Percentiles rank a stretch among this genome's conserved stretches.
These are phyloP conservation scores for Apaloderma vittatum DNA, from an alignment of 2,113 vertebrate species.

Conservation along the genomic window DNA sequence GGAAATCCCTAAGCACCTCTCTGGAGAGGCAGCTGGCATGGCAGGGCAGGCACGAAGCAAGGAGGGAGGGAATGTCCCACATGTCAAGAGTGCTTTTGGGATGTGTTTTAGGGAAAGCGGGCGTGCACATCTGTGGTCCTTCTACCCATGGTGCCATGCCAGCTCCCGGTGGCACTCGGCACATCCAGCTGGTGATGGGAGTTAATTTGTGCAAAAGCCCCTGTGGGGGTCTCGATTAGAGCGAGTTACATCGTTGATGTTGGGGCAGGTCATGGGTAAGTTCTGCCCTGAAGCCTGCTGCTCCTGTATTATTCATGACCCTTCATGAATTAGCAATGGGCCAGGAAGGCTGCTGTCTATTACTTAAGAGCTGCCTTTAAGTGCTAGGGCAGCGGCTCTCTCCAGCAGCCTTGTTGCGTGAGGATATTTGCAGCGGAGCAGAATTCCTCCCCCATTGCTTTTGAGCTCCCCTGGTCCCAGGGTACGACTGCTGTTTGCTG, in stretches of 20 bases:
- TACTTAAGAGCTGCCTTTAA: slow-evolving; percentile 13
- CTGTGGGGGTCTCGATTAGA: slow-evolving; percentile 50
- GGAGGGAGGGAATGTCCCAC: accelerated
- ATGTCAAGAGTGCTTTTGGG: not conserved
- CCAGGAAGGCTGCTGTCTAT: slow-evolving; percentile 6
- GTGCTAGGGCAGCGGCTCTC: not conserved
- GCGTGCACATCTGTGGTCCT: not conserved
- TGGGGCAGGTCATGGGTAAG: slow-evolving; percentile 58
- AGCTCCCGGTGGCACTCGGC: slow-evolving; percentile 10
- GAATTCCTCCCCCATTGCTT: not conserved
- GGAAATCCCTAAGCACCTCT: not conserved
- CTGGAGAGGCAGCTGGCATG: not conserved
- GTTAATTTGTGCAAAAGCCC: slow-evolving; percentile 66
- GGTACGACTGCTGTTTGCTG: not conserved
- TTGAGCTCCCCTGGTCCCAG: not conserved
- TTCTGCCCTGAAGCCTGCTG: slow-evolving; percentile 32
- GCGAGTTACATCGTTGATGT: not conserved
- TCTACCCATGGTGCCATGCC: accelerated
- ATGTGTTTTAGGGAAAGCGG: accelerated
- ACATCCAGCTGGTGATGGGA: not conserved
- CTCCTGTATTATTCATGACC: slow-evolving; percentile 72
- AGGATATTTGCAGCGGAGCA: not conserved
- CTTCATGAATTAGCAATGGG: slow-evolving; percentile 70
- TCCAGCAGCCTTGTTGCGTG: accelerated
- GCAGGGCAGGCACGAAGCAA: not conserved